Percentiles rank a stretch among this genome's conserved stretches.
Conservation (phyloP, 1,140 invertebrate genomes). For the Ceratitis capitata region DNA sequence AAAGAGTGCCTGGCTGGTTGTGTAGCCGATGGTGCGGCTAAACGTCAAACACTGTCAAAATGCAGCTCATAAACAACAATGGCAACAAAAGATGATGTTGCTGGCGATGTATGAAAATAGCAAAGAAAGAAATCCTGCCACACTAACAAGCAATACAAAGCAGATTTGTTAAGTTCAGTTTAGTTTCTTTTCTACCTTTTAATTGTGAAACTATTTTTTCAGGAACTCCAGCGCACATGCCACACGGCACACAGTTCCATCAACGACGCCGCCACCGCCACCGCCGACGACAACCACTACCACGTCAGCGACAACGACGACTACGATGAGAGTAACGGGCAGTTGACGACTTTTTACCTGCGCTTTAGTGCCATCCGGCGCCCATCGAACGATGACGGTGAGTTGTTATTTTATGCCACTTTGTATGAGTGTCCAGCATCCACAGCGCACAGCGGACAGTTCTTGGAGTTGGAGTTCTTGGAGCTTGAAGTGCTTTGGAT, state of each 20-base stretch:
- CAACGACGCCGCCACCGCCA: too few species aligned
- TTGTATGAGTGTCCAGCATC: neutral
- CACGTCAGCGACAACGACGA: too few species aligned
- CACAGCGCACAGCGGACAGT: neutral
- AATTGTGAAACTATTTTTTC: neutral
- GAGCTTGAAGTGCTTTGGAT: conserved; percentile 23
- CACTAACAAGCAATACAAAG: conserved; percentile 3
- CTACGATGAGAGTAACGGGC: conserved; percentile 13
- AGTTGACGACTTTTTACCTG: conserved; percentile 35
- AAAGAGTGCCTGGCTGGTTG: neutral
- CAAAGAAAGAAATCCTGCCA: neutral
- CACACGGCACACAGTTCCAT: neutral
- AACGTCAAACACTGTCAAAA: conserved; percentile 35
- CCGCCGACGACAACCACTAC: too few species aligned
- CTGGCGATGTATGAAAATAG: neutral
- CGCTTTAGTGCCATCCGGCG: conserved; percentile 30
- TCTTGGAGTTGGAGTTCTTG: neutral
- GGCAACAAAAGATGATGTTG: neutral
- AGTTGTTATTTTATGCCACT: conserved; percentile 31
- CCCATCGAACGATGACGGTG: neutral
- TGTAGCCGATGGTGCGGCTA: conserved; percentile 23
- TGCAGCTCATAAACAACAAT: conserved; percentile 18
- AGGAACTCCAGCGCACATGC: neutral
- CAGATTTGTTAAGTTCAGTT: conserved; percentile 4
- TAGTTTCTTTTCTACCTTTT: neutral